phyloP scores from a whole-genome alignment of 2,888 invertebrate genomes.

The Cryptocheilus praepositus region DNA sequence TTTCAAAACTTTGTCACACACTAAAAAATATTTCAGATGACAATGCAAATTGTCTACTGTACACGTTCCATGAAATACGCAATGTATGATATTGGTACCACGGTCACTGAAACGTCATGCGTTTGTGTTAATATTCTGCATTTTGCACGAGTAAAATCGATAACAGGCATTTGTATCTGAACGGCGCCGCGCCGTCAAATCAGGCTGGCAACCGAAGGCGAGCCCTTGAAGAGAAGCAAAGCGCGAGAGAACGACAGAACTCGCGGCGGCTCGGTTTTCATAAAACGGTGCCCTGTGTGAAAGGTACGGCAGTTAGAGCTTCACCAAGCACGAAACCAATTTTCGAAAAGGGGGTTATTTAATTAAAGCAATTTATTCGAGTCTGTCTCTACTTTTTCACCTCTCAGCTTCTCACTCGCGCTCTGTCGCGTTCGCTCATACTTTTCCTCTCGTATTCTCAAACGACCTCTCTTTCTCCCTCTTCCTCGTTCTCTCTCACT shows the following conservation, averaged over 20 bases:
- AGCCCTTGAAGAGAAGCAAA: not conserved
- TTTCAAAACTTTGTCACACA: no score
- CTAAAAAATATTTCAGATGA: no score
- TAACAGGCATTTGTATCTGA: no score
- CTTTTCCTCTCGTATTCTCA: not conserved
- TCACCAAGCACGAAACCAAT: slow-evolving; percentile 66
- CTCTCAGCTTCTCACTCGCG: slow-evolving; percentile 7
- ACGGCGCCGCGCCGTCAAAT: no score
- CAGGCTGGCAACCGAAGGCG: not conserved
- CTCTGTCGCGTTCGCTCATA: not conserved
- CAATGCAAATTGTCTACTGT: no score
- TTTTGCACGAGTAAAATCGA: no score
- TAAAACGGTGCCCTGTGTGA: slow-evolving; percentile 29
- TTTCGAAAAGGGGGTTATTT: slow-evolving; percentile 62
- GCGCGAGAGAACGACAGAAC: not conserved
- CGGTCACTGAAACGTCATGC: no score
- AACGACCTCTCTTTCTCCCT: slow-evolving; percentile 17
- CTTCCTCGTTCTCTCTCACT: slow-evolving; percentile 14
- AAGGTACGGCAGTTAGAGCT: slow-evolving; percentile 58
- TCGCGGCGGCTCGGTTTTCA: slow-evolving; percentile 20
- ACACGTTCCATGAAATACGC: no score
- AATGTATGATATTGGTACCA: no score
- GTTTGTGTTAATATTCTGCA: no score
- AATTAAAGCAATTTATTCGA: slow-evolving; percentile 65
- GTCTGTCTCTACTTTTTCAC: slow-evolving; percentile 31